Evolutionary conservation across 2,113 vertebrate species (phyloP), one percentile per base, ranked within the genome.

Genomic region (Dromaius novaehollandiae): DNA sequence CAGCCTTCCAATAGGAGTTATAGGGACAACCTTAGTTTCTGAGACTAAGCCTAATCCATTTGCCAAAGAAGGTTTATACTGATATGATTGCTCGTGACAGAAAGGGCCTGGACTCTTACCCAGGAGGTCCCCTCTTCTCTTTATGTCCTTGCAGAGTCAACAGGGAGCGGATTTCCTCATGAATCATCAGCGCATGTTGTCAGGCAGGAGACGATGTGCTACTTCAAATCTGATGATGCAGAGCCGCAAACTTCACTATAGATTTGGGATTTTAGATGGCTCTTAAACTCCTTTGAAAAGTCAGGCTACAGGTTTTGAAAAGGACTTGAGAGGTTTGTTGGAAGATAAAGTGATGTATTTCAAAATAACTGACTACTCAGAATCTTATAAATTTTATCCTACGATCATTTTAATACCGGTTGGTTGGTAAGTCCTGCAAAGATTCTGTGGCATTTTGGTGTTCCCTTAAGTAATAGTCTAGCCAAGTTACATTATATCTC

Each of bases 161-260:
- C 80, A 78, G 65, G 74, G 38, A 93, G 93, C 58, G 76, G 76
- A 70, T 96, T 92, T 96, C 92, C 90, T 94, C 82, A 28, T 87
- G 93, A 82, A 81, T 76, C 64, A 93, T 86, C 90, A 81, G 42
- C 42, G 40, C 15, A 40, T 9, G 46, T 79, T 90, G 90, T 86
- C 92, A 86, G 61, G 26, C 61, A 90, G 51, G 70, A 88, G 77
- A 94, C 63, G 78, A 71, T 11, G 64, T 87, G 80, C 73, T 75
- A 5, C 83, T 79, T 84, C 46, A 64, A 75, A 96, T 76, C 88
- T 87, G 86, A 87, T 78, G 61, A 40, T 46, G 86, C 60, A 4
- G 7, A 48, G 69, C 83, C 93, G 44, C 90, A 94, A 95, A 96
- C 82, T 84, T 86, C 86, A 79, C 86, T 30, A 71, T 16, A 36